These are phyloP conservation scores for Hemibagrus wyckioides DNA, from an alignment of 2,113 vertebrate species.

Conservation along the genomic window DNA sequence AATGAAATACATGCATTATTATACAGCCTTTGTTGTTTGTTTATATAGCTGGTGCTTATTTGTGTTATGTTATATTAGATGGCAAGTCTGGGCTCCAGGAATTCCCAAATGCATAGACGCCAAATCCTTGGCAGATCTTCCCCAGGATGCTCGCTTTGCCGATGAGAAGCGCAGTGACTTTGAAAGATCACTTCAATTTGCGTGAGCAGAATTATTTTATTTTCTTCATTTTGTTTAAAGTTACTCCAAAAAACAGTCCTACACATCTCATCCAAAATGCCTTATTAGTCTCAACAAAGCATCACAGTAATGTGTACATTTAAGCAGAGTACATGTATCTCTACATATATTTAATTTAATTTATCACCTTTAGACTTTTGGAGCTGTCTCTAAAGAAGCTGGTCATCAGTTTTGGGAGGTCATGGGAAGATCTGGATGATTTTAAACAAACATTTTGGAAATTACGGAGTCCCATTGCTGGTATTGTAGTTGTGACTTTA, in stretches of 20 bases:
- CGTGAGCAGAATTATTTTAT: constrained; percentile 59
- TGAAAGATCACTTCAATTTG: constrained; percentile 70
- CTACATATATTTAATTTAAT: neutral
- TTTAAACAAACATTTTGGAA: constrained; percentile 83
- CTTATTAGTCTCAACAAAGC: neutral
- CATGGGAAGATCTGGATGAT: constrained; percentile 77
- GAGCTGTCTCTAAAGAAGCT: constrained; percentile 78
- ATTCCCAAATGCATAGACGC: constrained; percentile 77
- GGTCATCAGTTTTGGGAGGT: constrained; percentile 73
- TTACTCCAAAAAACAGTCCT: neutral
- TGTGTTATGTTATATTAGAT: constrained; percentile 68
- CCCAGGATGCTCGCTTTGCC: constrained; percentile 77
- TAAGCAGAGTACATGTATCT: neutral
- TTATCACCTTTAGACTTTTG: constrained; percentile 65
- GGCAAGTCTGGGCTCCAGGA: constrained; percentile 76
- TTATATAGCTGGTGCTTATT: constrained; percentile 3
- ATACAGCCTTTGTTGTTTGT: neutral
- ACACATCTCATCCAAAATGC: too few relatives aligned
- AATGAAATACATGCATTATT: neutral
- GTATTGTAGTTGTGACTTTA: constrained; percentile 52
- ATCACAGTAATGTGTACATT: neutral
- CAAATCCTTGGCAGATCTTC: constrained; percentile 71
- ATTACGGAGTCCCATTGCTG: constrained; percentile 72
- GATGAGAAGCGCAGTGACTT: constrained; percentile 81
- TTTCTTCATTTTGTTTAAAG: too few relatives aligned